Evolutionary conservation across 1,140 invertebrate species (phyloP).

Genomic region (Temnothorax longispinosus): DNA sequence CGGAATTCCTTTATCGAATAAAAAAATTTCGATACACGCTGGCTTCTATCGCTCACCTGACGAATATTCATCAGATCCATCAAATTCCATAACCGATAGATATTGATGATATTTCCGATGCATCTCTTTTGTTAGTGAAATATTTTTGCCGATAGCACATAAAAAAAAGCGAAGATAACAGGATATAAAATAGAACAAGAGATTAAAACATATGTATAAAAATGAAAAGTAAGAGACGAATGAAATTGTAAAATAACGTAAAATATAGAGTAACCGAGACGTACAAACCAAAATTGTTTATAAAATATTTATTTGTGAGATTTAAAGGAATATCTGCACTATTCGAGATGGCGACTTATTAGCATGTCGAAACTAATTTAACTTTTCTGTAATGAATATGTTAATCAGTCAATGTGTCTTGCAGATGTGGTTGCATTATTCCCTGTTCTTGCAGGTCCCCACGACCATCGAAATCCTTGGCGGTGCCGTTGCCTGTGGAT

Average conservation of each 20-base stretch:
- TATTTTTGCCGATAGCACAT: background rate
- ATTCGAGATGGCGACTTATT: background rate
- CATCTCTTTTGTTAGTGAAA: background rate
- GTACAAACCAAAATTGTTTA: background rate
- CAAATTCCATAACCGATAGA: background rate
- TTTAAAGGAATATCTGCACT: background rate
- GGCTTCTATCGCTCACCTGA: background rate
- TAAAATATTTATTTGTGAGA: background rate
- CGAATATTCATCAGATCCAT: background rate
- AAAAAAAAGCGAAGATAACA: background rate
- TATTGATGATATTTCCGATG: background rate
- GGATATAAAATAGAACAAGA: constrained; percentile 2
- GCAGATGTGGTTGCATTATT: background rate
- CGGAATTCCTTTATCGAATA: background rate
- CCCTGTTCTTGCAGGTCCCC: constrained; percentile 77
- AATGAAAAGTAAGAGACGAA: background rate
- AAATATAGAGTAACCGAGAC: background rate
- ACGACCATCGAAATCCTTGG: constrained; percentile 76
- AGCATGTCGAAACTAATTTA: background rate
- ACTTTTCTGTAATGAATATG: background rate
- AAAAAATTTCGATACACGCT: background rate
- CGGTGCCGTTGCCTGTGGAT: constrained; percentile 81
- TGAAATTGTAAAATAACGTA: background rate
- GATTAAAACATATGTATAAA: background rate
- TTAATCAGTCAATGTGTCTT: background rate